Evolutionary conservation across 2,113 vertebrate genomes (phyloP).

Genomic region (Jacana jacana): DNA sequence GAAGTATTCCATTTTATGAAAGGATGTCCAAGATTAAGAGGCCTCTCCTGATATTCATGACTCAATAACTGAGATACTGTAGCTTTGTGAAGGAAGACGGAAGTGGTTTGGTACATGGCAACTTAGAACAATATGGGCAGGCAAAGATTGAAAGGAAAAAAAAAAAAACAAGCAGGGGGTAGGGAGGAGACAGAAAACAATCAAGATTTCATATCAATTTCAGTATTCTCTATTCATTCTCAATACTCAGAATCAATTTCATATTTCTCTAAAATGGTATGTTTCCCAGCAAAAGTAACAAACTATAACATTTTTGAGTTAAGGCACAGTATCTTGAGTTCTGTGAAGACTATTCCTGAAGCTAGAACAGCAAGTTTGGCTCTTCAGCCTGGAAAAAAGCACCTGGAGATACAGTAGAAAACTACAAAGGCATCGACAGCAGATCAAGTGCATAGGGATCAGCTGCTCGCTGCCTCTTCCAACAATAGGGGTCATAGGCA

Average conservation of each 20-base stretch:
- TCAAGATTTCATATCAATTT: too few species aligned
- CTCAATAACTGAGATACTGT: background rate
- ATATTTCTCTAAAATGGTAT: background rate
- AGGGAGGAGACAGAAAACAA: background rate
- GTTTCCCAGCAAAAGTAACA: background rate
- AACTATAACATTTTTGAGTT: background rate
- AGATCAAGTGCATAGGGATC: background rate
- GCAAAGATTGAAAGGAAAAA: background rate
- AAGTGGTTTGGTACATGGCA: background rate
- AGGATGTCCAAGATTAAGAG: background rate
- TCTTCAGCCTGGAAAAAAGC: background rate
- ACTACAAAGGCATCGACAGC: accelerated
- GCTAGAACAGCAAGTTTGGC: background rate
- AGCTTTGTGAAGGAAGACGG: background rate
- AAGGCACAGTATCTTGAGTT: background rate
- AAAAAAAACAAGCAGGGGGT: background rate
- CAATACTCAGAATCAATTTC: background rate
- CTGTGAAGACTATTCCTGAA: background rate
- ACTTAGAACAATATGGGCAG: background rate
- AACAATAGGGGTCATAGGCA: background rate
- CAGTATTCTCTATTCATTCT: too few species aligned
- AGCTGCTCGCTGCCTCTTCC: background rate
- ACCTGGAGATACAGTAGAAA: background rate
- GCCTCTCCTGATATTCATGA: background rate
- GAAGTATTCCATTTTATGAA: background rate